These are phyloP conservation scores for Caradrina kadenii DNA, from an alignment of 2,888 invertebrate species.

Conservation along the genomic window DNA sequence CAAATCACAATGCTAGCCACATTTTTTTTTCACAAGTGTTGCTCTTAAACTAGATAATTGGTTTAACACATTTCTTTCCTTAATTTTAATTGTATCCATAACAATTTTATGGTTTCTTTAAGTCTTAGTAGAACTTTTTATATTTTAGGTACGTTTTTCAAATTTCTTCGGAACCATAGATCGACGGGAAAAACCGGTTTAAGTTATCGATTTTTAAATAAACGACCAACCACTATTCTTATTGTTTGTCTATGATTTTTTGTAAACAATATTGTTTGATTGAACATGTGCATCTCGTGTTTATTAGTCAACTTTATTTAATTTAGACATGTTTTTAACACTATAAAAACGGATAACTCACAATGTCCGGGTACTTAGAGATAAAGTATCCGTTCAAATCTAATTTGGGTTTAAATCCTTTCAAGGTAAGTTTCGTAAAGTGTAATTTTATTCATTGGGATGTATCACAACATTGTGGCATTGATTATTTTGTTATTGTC, in stretches of 20 bases:
- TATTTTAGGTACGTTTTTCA: background rate
- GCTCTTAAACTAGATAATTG: too few relatives aligned
- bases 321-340: constrained; percentile 54
- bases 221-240: constrained; percentile 90
- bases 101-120: background rate
- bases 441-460: constrained; percentile 48
- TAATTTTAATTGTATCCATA: too few relatives aligned
- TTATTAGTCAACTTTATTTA: constrained; percentile 56
- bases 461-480: constrained; percentile 64
- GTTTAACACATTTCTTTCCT: background rate
- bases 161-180: constrained; percentile 24
- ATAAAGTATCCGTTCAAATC: constrained; percentile 92
- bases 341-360: constrained; percentile 56
- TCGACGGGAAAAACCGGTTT: constrained; percentile 67
- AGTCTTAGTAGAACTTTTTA: background rate
- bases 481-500: constrained; percentile 72
- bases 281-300: constrained; percentile 69
- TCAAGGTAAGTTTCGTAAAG: constrained; percentile 88
- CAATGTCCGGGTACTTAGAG: constrained; percentile 91
- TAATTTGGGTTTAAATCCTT: constrained; percentile 91
- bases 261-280: constrained; percentile 75
- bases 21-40: too few relatives aligned
- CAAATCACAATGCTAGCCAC: too few relatives aligned
- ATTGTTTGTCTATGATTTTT: constrained; percentile 71
- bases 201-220: constrained; percentile 70